Base-by-base conservation (phyloP, 2,888 invertebrate genomes). In the Drosophila maculinotata region DNA sequence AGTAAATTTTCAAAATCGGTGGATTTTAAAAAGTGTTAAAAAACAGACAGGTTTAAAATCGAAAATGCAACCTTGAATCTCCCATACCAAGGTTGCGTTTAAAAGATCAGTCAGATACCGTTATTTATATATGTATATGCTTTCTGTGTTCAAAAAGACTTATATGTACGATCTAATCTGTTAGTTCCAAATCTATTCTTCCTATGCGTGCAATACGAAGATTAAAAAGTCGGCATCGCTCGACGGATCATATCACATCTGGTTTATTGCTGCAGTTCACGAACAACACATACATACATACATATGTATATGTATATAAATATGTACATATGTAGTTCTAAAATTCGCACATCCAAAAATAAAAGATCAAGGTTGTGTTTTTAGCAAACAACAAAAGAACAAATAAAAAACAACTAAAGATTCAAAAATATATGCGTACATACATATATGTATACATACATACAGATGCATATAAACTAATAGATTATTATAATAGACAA, bases 291-390 rank as follows among this genome's bases (percentile, higher is more conserved):
- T 17, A 49, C 35, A 41, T 25, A 42, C n/a, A 54, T 10, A 28
- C 2, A 14, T 25, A n/a, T n/a, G n/a, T n/a, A n/a, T n/a, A n/a
- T n/a, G n/a, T n/a, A n/a, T n/a, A n/a, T n/a, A n/a, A n/a, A n/a
- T n/a, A n/a, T n/a, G n/a, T n/a, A 35, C 3, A 12, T 2, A 25
- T 8, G 9, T 20, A 33, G n/a, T 12, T 54, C 25, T 59, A 57
- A 51, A 75, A 69, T 57, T 54, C 28, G 33, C 59, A 17, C 52
- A 44, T 42, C 58, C 62, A 77, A 77, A 77, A 76, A 76, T 69
- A 69, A 63, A 66, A 78, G 62, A 78, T 76, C 76, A 76, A 76
- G 76, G 76, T 74, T 78, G 42, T 23, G 51, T 67, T 67, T 59
- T 53, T 44, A 38, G 45, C 76, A 67, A 71, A 62, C 52, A 73